phyloP scores from a whole-genome alignment of 2,888 invertebrate genomes.

The Geophilus truncorum region DNA sequence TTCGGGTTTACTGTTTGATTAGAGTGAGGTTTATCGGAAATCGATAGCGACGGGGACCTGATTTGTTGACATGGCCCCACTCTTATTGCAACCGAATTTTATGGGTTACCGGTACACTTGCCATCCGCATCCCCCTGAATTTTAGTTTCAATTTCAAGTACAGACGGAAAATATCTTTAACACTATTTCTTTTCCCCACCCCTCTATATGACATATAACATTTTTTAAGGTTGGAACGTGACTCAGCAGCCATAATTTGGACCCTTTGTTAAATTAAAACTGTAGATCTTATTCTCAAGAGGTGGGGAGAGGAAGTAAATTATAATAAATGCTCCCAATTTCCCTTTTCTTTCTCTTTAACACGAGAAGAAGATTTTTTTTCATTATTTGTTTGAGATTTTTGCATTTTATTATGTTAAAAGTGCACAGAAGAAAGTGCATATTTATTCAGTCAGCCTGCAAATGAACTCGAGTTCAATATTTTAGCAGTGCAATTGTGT shows the following conservation, averaged over 20 bases:
- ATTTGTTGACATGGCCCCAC: not conserved
- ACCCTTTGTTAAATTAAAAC: slow-evolving; percentile 11
- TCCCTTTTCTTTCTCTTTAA: not conserved
- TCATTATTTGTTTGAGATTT: not conserved
- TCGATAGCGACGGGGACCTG: not conserved
- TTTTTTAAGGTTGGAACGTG: slow-evolving; percentile 1
- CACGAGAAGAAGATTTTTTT: not conserved
- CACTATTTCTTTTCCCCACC: not conserved
- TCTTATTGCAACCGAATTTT: not conserved
- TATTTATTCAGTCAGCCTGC: not conserved
- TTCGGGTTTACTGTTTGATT: slow-evolving; percentile 16
- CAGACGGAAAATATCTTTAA: not conserved
- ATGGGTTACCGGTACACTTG: not conserved
- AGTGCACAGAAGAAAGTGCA: not conserved
- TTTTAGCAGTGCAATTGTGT: not conserved
- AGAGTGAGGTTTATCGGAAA: slow-evolving; percentile 15
- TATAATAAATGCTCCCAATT: not conserved
- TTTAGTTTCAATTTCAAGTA: not conserved
- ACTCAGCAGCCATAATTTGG: slow-evolving; percentile 10
- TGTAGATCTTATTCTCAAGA: not conserved
- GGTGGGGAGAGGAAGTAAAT: not conserved
- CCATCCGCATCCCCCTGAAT: not conserved
- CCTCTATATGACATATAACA: not conserved
- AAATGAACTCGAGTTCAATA: not conserved
- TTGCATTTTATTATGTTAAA: not conserved